Conservation (phyloP, 2,113 vertebrate genomes). For the Nothocercus nigrocapillus region DNA sequence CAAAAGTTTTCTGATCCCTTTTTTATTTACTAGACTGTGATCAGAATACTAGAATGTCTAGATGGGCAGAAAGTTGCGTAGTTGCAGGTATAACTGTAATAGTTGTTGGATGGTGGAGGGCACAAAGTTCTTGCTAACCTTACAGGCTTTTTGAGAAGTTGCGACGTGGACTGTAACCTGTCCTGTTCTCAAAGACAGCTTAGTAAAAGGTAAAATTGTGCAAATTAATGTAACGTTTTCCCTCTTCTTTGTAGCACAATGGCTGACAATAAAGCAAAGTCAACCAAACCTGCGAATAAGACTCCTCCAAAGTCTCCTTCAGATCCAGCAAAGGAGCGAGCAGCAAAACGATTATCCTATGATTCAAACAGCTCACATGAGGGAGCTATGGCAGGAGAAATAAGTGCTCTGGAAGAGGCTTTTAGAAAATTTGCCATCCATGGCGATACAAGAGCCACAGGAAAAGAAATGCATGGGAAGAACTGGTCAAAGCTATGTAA, state of each 20-base stretch:
- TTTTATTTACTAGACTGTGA: not conserved
- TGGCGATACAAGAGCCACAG: slow-evolving; percentile 91
- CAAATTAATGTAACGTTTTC: slow-evolving; percentile 3
- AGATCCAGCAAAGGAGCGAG: slow-evolving; percentile 69
- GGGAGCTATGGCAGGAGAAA: slow-evolving; percentile 81
- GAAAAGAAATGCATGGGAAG: slow-evolving; percentile 95
- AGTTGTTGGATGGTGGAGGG: not conserved
- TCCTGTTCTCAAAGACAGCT: not conserved
- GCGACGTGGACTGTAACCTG: not conserved
- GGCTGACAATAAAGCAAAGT: slow-evolving; percentile 75
- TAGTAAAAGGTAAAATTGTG: not conserved
- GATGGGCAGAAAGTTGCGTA: not conserved
- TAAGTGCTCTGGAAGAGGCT: slow-evolving; percentile 91
- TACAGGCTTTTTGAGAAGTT: not conserved
- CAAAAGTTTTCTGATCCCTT: not conserved
- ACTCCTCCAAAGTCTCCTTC: slow-evolving; percentile 76
- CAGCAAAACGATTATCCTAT: slow-evolving; percentile 69
- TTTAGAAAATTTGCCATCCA: slow-evolving; percentile 93
- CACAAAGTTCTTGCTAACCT: not conserved
- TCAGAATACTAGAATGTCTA: not conserved
- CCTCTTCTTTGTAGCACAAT: slow-evolving; percentile 68
- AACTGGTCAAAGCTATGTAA: slow-evolving; percentile 98
- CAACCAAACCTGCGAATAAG: slow-evolving; percentile 61
- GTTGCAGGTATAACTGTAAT: not conserved
- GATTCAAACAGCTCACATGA: slow-evolving; percentile 88